phyloP scores from a whole-genome alignment of 2,113 vertebrate genomes.

The Rhagologus leucostigma region DNA sequence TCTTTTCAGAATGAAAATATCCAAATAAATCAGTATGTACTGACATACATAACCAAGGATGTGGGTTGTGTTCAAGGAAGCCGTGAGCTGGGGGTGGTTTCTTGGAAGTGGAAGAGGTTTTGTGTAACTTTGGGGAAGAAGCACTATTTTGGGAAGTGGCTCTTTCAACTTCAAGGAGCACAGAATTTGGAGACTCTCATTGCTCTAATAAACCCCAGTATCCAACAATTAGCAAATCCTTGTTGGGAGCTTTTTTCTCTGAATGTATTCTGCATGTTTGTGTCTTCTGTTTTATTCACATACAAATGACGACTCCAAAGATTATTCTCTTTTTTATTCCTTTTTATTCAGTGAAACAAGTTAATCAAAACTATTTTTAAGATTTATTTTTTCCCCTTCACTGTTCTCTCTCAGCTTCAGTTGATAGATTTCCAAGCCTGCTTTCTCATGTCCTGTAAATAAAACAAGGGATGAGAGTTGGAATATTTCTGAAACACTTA shows the following conservation, averaged over 20 bases:
- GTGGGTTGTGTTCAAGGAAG: background rate
- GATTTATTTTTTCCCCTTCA: background rate
- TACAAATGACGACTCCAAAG: background rate
- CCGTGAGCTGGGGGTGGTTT: background rate
- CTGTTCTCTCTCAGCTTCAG: background rate
- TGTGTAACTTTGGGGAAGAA: background rate
- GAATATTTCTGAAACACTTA: slow-evolving; percentile 20
- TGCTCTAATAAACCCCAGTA: background rate
- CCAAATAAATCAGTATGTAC: background rate
- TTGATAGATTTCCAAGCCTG: slow-evolving; percentile 14
- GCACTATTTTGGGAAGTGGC: background rate
- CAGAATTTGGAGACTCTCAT: background rate
- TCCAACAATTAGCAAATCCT: background rate
- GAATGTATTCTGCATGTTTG: background rate
- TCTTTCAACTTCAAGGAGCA: background rate
- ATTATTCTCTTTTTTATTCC: background rate
- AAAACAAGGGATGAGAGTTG: slow-evolving; percentile 34
- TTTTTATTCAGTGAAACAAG: background rate
- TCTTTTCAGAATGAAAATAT: background rate
- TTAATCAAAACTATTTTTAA: slow-evolving; percentile 1
- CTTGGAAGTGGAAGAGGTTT: background rate
- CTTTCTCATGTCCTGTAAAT: slow-evolving; percentile 28
- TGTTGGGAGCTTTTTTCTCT: background rate
- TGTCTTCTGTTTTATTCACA: background rate
- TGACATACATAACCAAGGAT: background rate